Conservation (phyloP, 2,888 invertebrate genomes). For the Napeogenes inachia region DNA sequence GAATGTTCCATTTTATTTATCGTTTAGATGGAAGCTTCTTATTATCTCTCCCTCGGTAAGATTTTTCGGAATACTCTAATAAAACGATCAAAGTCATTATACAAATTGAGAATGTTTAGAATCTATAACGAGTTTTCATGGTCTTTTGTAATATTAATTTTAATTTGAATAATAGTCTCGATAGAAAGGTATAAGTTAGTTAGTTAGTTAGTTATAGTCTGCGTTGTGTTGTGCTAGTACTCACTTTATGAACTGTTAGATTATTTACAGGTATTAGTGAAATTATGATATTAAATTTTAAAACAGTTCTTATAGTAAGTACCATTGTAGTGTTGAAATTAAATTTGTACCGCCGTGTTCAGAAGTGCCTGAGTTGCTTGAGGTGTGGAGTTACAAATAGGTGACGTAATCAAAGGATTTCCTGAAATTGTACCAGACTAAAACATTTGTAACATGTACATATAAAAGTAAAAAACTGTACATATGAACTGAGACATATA, state of each 20-base stretch:
- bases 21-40: background rate
- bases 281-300: background rate
- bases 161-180: constrained; percentile 11
- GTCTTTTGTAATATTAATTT: constrained; percentile 7
- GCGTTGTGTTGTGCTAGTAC: constrained; percentile 14
- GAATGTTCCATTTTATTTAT: too few species aligned
- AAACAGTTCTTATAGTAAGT: constrained; percentile 25
- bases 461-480: constrained; percentile 6
- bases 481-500: background rate
- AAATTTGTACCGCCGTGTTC: constrained; percentile 62
- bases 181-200: constrained; percentile 13
- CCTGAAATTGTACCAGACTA: constrained; percentile 53
- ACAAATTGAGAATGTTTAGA: constrained; percentile 20
- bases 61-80: constrained; percentile 10
- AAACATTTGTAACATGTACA: constrained; percentile 7
- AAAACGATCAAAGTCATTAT: constrained; percentile 17
- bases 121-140: constrained; percentile 11
- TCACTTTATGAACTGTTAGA: constrained; percentile 25
- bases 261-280: constrained; percentile 5
- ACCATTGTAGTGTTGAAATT: constrained; percentile 18
- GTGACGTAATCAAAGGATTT: constrained; percentile 57
- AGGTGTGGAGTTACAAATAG: constrained; percentile 42
- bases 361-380: constrained; percentile 55
- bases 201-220: background rate
- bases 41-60: constrained; percentile 5